phyloP scores from a whole-genome alignment of 2,888 invertebrate genomes.

The Desoria tigrina region DNA sequence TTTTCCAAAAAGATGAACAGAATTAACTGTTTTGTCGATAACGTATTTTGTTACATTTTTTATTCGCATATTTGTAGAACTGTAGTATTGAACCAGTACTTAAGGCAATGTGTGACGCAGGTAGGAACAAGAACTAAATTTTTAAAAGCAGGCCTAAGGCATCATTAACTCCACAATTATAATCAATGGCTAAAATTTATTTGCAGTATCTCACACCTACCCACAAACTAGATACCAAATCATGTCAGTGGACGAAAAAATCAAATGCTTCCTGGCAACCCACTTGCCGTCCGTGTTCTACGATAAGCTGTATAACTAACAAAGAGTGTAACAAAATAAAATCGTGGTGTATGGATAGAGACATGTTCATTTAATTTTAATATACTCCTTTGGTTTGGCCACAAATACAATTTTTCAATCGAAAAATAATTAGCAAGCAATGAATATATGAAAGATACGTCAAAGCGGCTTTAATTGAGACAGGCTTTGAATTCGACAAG shows the following conservation, averaged over 20 bases:
- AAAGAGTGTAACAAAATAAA: too few species aligned
- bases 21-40: not conserved
- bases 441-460: too few species aligned
- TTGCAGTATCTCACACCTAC: conserved; percentile 77
- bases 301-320: conserved; percentile 68
- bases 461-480: too few species aligned
- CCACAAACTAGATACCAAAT: conserved; percentile 82
- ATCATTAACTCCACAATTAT: too few species aligned
- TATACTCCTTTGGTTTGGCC: too few species aligned
- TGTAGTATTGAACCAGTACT: conserved; percentile 75
- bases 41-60: conserved; percentile 38
- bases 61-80: conserved; percentile 65
- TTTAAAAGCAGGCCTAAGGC: not conserved
- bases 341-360: too few species aligned
- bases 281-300: conserved; percentile 79
- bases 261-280: conserved; percentile 77
- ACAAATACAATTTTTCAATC: too few species aligned
- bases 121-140: not conserved
- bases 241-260: conserved; percentile 73
- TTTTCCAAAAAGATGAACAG: not conserved
- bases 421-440: too few species aligned
- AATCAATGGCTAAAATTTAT: conserved; percentile 56
- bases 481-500: too few species aligned
- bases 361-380: too few species aligned
- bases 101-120: conserved; percentile 62